Percentiles rank a stretch among this genome's conserved stretches.
Conservation (phyloP, 2,888 invertebrate genomes). For the Xylota segnis region DNA sequence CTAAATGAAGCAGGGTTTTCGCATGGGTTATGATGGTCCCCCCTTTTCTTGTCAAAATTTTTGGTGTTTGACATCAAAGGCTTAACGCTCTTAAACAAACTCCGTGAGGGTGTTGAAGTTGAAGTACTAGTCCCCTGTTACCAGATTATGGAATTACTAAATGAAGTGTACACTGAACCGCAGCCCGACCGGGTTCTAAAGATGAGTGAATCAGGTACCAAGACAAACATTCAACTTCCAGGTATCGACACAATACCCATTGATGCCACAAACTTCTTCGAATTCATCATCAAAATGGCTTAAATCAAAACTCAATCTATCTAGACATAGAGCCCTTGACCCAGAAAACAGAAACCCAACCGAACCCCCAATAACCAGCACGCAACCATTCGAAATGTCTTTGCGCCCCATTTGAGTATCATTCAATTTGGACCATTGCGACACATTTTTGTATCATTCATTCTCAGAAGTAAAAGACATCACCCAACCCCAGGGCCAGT, state of each 20-base stretch:
- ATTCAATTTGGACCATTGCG: conserved; percentile 49
- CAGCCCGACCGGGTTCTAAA: no score
- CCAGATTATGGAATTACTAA: no score
- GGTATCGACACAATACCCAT: neutral
- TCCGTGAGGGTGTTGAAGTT: no score
- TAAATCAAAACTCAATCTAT: conserved; percentile 5
- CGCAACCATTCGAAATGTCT: conserved; percentile 9
- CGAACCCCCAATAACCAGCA: neutral
- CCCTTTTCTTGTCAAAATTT: no score
- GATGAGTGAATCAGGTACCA: no score
- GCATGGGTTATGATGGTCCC: no score
- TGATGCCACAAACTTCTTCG: neutral
- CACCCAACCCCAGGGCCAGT: neutral
- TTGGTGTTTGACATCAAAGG: no score
- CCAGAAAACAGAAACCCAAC: neutral
- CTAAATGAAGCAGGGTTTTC: no score
- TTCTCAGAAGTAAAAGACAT: conserved; percentile 7
- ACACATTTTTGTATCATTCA: conserved; percentile 50
- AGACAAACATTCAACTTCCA: neutral
- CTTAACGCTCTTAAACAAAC: no score
- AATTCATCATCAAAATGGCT: neutral
- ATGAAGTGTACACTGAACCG: no score
- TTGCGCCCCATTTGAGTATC: conserved; percentile 34
- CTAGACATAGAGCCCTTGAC: neutral
- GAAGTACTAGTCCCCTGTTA: no score